A percentile compares a stretch with the other conserved stretches of the same genome.
Evolutionary conservation across 2,113 vertebrate species (phyloP).

Genomic region (Triplophysa dalaica): DNA sequence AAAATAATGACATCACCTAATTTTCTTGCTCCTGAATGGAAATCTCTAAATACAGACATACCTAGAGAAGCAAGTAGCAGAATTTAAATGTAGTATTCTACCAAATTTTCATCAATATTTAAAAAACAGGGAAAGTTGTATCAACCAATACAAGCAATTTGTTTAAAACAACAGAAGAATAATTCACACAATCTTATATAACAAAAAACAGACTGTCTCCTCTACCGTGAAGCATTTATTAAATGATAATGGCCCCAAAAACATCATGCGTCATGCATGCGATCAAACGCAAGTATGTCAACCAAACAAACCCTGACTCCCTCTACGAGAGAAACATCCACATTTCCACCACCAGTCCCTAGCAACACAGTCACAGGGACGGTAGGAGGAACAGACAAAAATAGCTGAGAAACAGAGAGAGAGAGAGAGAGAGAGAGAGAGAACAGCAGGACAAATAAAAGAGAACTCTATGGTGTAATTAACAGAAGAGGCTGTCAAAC

Average conservation of each 20-base stretch:
- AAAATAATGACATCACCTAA: too few species aligned
- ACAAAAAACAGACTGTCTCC: background rate
- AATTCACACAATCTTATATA: background rate
- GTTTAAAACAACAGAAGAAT: background rate
- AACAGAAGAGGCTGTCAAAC: constrained; percentile 54
- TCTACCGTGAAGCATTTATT: background rate
- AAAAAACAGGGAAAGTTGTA: too few species aligned
- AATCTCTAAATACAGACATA: too few species aligned
- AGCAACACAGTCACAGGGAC: constrained; percentile 54
- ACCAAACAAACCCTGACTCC: background rate
- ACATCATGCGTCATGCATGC: background rate
- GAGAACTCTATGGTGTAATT: constrained; percentile 53
- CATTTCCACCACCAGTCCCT: constrained; percentile 44
- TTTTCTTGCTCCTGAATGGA: too few species aligned
- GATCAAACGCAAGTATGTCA: constrained; percentile 14
- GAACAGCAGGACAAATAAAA: constrained; percentile 28
- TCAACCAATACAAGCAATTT: too few species aligned
- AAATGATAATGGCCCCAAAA: background rate
- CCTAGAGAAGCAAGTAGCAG: too few species aligned
- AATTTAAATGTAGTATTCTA: too few species aligned
- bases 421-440: constrained; percentile 54
- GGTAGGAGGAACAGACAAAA: constrained; percentile 64
- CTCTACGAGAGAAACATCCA: constrained; percentile 18
- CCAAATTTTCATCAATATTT: too few species aligned
- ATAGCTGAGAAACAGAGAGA: constrained; percentile 52